These are phyloP conservation scores for Eulemur rubriventer DNA, from an alignment of 2,797 vertebrate species.

Conservation along the genomic window DNA sequence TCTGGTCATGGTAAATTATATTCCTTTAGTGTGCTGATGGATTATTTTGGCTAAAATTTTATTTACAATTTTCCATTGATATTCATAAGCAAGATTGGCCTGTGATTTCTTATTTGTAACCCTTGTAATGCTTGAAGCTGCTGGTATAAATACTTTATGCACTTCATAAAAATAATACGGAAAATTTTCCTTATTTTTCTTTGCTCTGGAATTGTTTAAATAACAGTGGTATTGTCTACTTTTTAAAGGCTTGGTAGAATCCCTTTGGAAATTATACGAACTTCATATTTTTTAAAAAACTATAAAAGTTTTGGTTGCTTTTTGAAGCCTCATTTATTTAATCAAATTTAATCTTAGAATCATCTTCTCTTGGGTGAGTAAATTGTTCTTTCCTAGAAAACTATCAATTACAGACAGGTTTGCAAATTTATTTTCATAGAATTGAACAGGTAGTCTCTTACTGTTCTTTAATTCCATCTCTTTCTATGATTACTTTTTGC, in stretches of 20 bases:
- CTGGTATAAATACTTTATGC: not conserved
- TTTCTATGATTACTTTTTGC: not conserved
- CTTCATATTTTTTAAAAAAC: not conserved
- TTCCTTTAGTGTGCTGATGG: not conserved
- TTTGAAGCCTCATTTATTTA: not conserved
- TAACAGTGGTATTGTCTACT: not conserved
- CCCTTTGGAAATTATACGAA: not conserved
- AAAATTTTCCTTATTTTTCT: not conserved
- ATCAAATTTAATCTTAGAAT: not conserved
- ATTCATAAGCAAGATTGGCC: not conserved
- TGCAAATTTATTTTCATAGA: not conserved
- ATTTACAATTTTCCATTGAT: slow-evolving; percentile 40
- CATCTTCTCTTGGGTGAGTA: not conserved
- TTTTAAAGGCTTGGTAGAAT: not conserved
- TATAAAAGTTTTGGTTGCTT: not conserved
- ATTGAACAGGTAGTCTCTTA: not conserved
- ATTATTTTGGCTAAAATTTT: slow-evolving; percentile 17
- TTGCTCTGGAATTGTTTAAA: not conserved
- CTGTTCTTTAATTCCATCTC: not conserved
- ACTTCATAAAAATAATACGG: not conserved
- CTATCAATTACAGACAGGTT: not conserved
- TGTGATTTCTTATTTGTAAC: not conserved
- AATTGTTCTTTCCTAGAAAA: not conserved
- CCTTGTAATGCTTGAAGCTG: not conserved
- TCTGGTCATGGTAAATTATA: not conserved